phyloP scores from a whole-genome alignment of 2,797 vertebrate species.

The Clarias pachynema region DNA sequence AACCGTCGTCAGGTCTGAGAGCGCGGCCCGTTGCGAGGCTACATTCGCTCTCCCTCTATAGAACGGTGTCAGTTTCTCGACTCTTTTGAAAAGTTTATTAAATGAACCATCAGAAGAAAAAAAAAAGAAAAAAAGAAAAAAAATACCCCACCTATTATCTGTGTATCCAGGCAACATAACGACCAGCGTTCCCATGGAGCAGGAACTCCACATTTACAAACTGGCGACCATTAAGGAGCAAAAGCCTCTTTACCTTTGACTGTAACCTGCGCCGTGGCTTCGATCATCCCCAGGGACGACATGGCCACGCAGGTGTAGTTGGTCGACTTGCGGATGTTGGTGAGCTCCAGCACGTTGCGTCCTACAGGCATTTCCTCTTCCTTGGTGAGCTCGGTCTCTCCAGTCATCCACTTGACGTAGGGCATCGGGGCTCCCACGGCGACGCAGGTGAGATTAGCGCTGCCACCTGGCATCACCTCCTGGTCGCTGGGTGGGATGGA shows the following conservation, averaged over 20 bases:
- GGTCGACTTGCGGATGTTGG: constrained; percentile 86
- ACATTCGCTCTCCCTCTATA: background rate
- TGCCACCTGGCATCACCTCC: constrained; percentile 97
- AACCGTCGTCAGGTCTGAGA: background rate
- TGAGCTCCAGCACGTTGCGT: constrained; percentile 92
- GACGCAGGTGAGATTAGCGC: constrained; percentile 94
- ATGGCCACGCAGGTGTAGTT: constrained; percentile 98
- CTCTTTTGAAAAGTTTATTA: background rate
- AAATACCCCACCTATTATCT: background rate
- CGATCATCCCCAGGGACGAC: constrained; percentile 93
- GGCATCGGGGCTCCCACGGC: constrained; percentile 97
- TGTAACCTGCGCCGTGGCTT: constrained; percentile 90
- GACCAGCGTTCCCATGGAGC: background rate
- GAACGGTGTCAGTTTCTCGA: background rate
- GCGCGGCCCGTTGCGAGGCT: background rate
- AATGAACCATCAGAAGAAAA: background rate
- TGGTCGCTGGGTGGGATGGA: constrained; percentile 96
- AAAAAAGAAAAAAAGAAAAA: background rate
- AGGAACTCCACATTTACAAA: background rate
- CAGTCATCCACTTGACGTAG: constrained; percentile 92
- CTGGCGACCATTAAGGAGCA: background rate
- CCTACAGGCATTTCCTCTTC: constrained; percentile 94
- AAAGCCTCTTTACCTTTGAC: constrained; percentile 86
- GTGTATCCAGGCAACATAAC: constrained; percentile 21
- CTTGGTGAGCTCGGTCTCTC: constrained; percentile 86